Percentiles rank a stretch among this genome's conserved stretches.
Evolutionary conservation across 1,140 invertebrate species (phyloP).

Genomic region (Thaumetopoea pityocampa): DNA sequence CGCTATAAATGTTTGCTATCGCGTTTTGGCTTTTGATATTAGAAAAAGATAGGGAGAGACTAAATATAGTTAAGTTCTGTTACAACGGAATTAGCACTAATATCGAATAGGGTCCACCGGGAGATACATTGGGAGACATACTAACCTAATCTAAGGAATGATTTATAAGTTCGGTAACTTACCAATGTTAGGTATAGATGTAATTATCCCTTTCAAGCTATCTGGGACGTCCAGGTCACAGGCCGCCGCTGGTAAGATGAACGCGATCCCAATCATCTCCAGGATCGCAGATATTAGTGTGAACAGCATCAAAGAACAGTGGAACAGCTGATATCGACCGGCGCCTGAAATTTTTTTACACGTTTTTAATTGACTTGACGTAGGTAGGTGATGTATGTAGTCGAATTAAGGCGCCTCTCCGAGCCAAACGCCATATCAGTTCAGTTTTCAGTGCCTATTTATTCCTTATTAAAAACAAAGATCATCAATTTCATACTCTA

Average conservation of each 20-base stretch:
- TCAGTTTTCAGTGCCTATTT: too few species aligned
- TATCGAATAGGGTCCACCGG: too few species aligned
- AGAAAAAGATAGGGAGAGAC: too few species aligned
- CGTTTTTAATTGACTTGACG: slow-evolving; percentile 12
- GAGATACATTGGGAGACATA: too few species aligned
- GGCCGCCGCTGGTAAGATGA: slow-evolving; percentile 47
- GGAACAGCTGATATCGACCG: slow-evolving; percentile 50
- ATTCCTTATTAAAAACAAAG: too few species aligned
- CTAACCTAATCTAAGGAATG: too few species aligned
- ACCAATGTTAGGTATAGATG: slow-evolving; percentile 60
- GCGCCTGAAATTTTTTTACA: slow-evolving; percentile 35
- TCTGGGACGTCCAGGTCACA: slow-evolving; percentile 51
- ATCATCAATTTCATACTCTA: too few species aligned
- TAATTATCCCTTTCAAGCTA: slow-evolving; percentile 41
- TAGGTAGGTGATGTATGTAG: background rate
- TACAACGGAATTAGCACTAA: too few species aligned
- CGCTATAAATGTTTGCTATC: too few species aligned
- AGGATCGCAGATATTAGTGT: slow-evolving; percentile 36
- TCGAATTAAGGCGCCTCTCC: background rate
- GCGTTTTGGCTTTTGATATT: too few species aligned
- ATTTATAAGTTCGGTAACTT: background rate
- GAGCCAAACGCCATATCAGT: too few species aligned
- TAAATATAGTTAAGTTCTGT: too few species aligned
- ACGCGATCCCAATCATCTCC: slow-evolving; percentile 53
- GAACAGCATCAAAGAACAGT: slow-evolving; percentile 43